Evolutionary conservation across 2,113 vertebrate species (phyloP).

Genomic region (Rutilus rutilus): DNA sequence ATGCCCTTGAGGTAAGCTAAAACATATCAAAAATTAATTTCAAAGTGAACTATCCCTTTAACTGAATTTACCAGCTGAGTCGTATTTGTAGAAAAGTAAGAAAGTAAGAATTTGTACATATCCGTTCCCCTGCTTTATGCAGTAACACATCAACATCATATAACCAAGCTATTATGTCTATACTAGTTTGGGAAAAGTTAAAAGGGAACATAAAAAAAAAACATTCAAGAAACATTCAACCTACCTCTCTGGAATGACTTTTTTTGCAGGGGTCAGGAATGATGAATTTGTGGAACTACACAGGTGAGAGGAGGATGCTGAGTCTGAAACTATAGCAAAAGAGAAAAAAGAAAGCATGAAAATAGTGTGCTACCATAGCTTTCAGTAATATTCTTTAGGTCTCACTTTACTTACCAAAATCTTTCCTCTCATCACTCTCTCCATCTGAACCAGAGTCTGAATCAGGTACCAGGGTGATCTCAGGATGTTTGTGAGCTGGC

Average conservation of each 20-base stretch:
- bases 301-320: constrained; percentile 62
- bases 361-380: background rate
- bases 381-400: background rate
- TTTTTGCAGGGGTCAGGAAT: constrained; percentile 70
- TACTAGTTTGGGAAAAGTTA: background rate
- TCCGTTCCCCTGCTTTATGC: background rate
- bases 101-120: background rate
- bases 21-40: too few species aligned
- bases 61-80: too few species aligned
- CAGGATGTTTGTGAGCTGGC: constrained; percentile 17
- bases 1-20: too few species aligned
- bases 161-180: background rate
- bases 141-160: background rate
- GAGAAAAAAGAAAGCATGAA: constrained; percentile 25
- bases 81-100: too few species aligned
- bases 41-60: too few species aligned
- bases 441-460: constrained; percentile 77
- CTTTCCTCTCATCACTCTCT: constrained; percentile 59
- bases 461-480: constrained; percentile 72
- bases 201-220: background rate
- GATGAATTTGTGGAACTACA: constrained; percentile 67
- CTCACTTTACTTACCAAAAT: constrained; percentile 38
- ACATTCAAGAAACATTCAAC: background rate
- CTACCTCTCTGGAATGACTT: constrained; percentile 77
- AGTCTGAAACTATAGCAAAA: constrained; percentile 60